Percentiles rank a stretch among this genome's conserved stretches.
phyloP scores from a whole-genome alignment of 2,797 vertebrate species.

The Neomorphus geoffroyi region DNA sequence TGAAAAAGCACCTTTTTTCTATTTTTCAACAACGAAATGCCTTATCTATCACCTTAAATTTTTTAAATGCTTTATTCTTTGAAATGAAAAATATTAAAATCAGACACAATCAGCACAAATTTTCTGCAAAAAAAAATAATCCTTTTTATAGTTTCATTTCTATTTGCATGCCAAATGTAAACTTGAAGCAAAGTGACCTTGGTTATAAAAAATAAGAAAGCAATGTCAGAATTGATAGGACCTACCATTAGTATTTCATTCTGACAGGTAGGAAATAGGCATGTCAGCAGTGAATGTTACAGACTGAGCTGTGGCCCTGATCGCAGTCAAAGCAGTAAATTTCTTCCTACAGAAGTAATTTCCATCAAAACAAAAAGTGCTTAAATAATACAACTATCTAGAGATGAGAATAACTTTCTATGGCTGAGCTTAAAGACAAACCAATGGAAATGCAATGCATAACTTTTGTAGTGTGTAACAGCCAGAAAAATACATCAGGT shows the following conservation, averaged over 20 bases:
- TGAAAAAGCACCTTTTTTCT: not conserved
- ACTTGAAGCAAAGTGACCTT: conserved; percentile 76
- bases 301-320: conserved; percentile 69
- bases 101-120: conserved; percentile 22
- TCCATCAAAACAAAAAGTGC: conserved; percentile 72
- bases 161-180: conserved; percentile 74
- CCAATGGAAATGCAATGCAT: conserved; percentile 34
- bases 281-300: conserved; percentile 82
- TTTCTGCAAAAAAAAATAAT: conserved; percentile 14
- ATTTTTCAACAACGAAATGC: conserved; percentile 43
- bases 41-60: conserved; percentile 45
- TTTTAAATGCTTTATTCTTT: conserved; percentile 29
- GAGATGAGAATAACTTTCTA: conserved; percentile 50
- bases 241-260: conserved; percentile 80
- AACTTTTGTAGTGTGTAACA: not conserved
- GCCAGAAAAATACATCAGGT: not conserved
- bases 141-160: conserved; percentile 48
- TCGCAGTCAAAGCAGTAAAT: conserved; percentile 69
- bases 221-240: conserved; percentile 74
- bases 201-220: conserved; percentile 73
- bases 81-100: conserved; percentile 45
- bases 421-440: conserved; percentile 28
- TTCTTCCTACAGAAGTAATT: conserved; percentile 73
- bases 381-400: conserved; percentile 66
- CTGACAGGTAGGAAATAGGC: conserved; percentile 91